Evolutionary conservation across 2,888 invertebrate genomes (phyloP), one percentile per base, ranked within the genome.

Genomic region (Leptinotarsa rubiginosa): DNA sequence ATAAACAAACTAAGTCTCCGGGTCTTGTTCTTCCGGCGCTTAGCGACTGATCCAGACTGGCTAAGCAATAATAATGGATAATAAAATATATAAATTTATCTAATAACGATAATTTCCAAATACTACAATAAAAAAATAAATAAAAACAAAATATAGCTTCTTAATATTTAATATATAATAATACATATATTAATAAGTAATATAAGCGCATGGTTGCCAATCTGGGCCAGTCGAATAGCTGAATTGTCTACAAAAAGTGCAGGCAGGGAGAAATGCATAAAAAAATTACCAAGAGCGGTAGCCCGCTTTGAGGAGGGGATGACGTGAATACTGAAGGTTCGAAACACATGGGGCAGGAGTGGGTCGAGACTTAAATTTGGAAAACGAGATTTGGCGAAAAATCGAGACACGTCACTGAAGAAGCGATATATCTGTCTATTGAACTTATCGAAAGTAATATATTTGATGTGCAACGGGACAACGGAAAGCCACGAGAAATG

Each of bases 71-170:
- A 82, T 84, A 82, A 83, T 85, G 25, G 82, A 83, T 85, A 85
- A 86, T 85, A 86, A 86, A 85, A 86, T 85, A 87, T 86, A 86
- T 86, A 86, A 85, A 86, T 86, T 85, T 86, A 87, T 87, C 86
- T 85, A 85, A 87, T 87, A 87, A 87, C 87, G 86, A 86, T 84
- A 85, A 85, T 87, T 85, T 84, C 83, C 85, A 86, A 85, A 83
- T 84, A 82, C 84, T 86, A 86, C 84, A 86, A 86, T 86, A 87
- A 87, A 87, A 87, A 87, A 87, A 87, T 87, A 87, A 87, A 87
- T 86, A 87, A 87, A 87, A 87, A 87, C 86, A 87, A 86, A 87
- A 85, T 85, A 85, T 85, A 85, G 81, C 82, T 83, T 85, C 84
- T 84, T 82, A 84, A 81, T 84, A 83, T 83, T 84, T 84, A 84